These are phyloP conservation scores for Spilarctia lutea DNA, from an alignment of 2,888 invertebrate genomes.

Conservation along the genomic window DNA sequence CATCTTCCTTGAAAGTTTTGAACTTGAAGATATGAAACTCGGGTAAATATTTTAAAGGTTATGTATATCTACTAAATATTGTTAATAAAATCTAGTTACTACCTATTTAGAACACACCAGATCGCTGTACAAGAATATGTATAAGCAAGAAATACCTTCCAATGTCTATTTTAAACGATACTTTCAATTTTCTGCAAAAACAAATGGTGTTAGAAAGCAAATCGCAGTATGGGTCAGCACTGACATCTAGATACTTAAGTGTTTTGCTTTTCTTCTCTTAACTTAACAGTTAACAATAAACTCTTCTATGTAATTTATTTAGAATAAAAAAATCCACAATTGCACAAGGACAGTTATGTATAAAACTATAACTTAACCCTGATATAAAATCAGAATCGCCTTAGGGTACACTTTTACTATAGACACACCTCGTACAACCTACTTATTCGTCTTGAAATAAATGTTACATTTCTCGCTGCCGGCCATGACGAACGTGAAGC, in stretches of 20 bases:
- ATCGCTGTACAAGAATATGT: neutral
- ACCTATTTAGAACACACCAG: too few species aligned
- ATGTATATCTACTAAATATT: too few species aligned
- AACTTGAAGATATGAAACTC: too few species aligned
- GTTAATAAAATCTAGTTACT: too few species aligned
- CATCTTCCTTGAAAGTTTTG: too few species aligned
- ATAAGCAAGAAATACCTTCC: neutral
- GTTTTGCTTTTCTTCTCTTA: constrained; percentile 1
- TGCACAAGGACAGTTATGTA: constrained; percentile 18
- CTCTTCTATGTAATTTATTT: constrained; percentile 16
- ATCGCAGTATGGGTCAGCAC: neutral
- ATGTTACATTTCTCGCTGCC: constrained; percentile 20
- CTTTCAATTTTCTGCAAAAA: neutral
- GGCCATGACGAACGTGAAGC: constrained; percentile 19
- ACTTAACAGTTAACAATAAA: constrained; percentile 13
- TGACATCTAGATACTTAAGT: neutral
- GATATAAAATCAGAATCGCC: constrained; percentile 25
- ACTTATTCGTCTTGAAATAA: constrained; percentile 19
- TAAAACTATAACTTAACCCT: constrained; percentile 5
- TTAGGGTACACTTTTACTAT: constrained; percentile 38
- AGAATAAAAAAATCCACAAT: constrained; percentile 17
- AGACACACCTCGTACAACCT: constrained; percentile 18
- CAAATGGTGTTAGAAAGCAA: constrained; percentile 10
- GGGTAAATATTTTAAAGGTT: too few species aligned
- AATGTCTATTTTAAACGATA: neutral